Base-by-base conservation (phyloP, 2,888 invertebrate species). In the Antitype chi region DNA sequence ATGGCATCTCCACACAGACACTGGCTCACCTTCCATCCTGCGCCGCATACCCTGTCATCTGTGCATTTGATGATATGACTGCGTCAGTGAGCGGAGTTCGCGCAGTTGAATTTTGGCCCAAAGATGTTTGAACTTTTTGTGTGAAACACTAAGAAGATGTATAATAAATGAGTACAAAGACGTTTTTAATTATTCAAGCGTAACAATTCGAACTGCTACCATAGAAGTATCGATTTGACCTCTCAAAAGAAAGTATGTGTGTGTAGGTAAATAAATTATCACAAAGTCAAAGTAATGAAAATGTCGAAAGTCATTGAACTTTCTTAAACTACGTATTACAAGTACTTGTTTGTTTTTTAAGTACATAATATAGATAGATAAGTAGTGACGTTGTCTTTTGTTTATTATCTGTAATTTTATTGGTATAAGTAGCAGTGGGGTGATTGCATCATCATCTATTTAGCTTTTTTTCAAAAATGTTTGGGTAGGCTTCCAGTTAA, bases 221-320 rank as follows among this genome's bases (percentile, higher is more conserved):
- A 57, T 5, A 43, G 11, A 23, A 68, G n/a, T 53, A 73, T 73
- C 23, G 47, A 74, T 32, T 38, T n/a, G 67, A 64, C 57, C 55
- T 49, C 38, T 2, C 5, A n/a, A 73, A 32, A 25, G 4, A 67
- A 23, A 25, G n/a, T 32, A 43, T 47, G 17, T n/a, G 28, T 47
- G 17, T n/a, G 28, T 23, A 55, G n/a, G 13, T 63, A 55, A 73
- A 63, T 75, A 47, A 49, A 15, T 43, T 9, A 38, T 20, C 49
- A 67, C 28, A 57, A 62, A 53, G 68, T 52, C 20, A 15, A 55
- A 28, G 49, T 32, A 63, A 23, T 63, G 47, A 70, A 55, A 66
- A 57, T 59, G 63, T 60, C 32, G 15, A 15, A 53, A 73, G 71
- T 32, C 66, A 73, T 11, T 80, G 80, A 57, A 80, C 80, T 28